A percentile compares a stretch with the other conserved stretches of the same genome.
phyloP scores from a whole-genome alignment of 2,113 vertebrate genomes.

The Notothenia coriiceps region DNA sequence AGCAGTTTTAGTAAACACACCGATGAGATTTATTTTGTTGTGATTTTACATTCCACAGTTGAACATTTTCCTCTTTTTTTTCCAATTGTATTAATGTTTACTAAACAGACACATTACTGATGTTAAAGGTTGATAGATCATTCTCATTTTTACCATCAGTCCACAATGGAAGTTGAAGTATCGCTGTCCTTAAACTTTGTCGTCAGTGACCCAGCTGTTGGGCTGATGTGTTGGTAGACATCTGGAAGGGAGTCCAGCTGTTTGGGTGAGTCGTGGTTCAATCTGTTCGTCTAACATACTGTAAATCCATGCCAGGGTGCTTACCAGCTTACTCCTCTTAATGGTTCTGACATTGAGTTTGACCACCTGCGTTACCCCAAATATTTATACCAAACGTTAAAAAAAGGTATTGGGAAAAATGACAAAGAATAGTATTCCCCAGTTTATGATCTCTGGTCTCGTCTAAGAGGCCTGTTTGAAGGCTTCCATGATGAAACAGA shows the following conservation, averaged over 20 bases:
- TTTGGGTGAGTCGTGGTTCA: not conserved
- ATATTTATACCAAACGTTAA: too few relatives aligned
- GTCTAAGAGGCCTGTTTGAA: not conserved
- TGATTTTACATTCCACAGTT: slow-evolving; percentile 85
- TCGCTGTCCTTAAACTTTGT: slow-evolving; percentile 36
- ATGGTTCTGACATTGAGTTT: not conserved
- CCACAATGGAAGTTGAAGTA: slow-evolving; percentile 70
- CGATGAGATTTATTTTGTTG: slow-evolving; percentile 80
- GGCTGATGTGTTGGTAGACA: not conserved
- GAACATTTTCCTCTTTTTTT: slow-evolving; percentile 72
- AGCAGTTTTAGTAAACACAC: slow-evolving; percentile 77
- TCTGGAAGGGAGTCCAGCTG: not conserved
- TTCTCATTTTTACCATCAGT: slow-evolving; percentile 50
- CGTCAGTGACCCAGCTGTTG: not conserved
- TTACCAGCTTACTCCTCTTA: not conserved
- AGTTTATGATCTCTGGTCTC: slow-evolving; percentile 4
- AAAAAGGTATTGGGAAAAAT: too few relatives aligned
- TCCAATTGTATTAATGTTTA: slow-evolving; percentile 61
- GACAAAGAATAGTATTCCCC: not conserved
- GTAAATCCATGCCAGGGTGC: not conserved
- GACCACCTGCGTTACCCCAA: too few relatives aligned
- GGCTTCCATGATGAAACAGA: not conserved
- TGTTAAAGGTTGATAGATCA: slow-evolving; percentile 72
- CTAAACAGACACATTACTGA: slow-evolving; percentile 81
- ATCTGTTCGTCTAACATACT: not conserved